Evolutionary conservation across 1,140 invertebrate genomes (phyloP).

Genomic region (fruit fly (Drosophila melanogaster)): DNA sequence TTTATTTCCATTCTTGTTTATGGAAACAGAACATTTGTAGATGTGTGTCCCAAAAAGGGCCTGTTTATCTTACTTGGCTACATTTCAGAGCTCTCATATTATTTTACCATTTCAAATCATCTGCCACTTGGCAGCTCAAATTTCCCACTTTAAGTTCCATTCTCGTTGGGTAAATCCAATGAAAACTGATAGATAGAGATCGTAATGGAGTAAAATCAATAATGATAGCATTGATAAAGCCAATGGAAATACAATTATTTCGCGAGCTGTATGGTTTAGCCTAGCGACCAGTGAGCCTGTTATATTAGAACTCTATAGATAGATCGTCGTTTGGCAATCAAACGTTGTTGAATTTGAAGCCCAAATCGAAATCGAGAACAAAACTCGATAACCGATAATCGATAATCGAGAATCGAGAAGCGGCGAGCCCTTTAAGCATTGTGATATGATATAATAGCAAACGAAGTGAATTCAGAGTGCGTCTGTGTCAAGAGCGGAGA

Average conservation of each 20-base stretch:
- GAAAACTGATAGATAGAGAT: not conserved
- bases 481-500: constrained; percentile 7
- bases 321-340: constrained; percentile 60
- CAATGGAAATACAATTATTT: constrained; percentile 19
- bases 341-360: constrained; percentile 48
- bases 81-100: not conserved
- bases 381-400: constrained; percentile 2
- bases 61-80: not conserved
- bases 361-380: constrained; percentile 6
- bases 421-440: constrained; percentile 48
- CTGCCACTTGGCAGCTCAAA: constrained; percentile 27
- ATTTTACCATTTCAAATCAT: constrained; percentile 6
- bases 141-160: constrained; percentile 3
- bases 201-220: too few relatives aligned
- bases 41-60: not conserved
- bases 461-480: constrained; percentile 21
- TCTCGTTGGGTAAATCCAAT: not conserved
- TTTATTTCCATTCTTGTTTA: too few relatives aligned
- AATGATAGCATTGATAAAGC: not conserved
- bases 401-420: constrained; percentile 7
- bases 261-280: constrained; percentile 18
- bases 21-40: not conserved
- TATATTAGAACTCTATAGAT: constrained; percentile 40
- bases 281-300: constrained; percentile 17
- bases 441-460: constrained; percentile 59